Conservation (phyloP, 2,888 invertebrate genomes). For the Sarcophaga subvicina region DNA sequence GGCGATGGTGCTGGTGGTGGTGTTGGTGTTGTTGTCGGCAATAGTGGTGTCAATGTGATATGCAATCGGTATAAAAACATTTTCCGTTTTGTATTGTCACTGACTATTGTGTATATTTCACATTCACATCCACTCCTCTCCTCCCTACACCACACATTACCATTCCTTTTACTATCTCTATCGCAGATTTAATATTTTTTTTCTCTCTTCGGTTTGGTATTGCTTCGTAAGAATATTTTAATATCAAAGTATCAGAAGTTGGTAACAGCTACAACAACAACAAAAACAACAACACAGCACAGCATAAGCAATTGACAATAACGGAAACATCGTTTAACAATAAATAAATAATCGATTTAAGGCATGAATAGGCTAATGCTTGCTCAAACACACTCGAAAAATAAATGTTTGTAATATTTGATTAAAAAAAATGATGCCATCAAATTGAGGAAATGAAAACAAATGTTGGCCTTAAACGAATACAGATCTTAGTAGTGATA, state of each 20-base stretch:
- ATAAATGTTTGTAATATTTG: not conserved
- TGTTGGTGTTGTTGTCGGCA: conserved; percentile 6
- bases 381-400: conserved; percentile 12
- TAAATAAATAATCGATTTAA: conserved; percentile 73
- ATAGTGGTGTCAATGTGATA: conserved; percentile 65
- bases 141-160: no score
- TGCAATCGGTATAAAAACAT: conserved; percentile 61
- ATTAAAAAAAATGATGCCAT: not conserved
- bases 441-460: no score
- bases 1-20: not conserved
- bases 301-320: conserved; percentile 63
- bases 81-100: conserved; percentile 54
- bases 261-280: conserved; percentile 54
- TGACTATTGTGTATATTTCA: conserved; percentile 25
- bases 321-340: conserved; percentile 71
- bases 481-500: no score
- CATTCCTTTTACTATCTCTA: no score
- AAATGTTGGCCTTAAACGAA: no score
- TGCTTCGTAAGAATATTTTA: conserved; percentile 50
- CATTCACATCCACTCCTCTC: no score
- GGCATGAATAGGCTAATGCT: conserved; percentile 51
- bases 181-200: no score
- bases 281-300: conserved; percentile 20
- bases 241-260: conserved; percentile 46
- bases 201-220: not conserved